Evolutionary conservation across 2,888 invertebrate species (phyloP), one percentile per base, ranked within the genome.

Genomic region (Ametastegia equiseti): DNA sequence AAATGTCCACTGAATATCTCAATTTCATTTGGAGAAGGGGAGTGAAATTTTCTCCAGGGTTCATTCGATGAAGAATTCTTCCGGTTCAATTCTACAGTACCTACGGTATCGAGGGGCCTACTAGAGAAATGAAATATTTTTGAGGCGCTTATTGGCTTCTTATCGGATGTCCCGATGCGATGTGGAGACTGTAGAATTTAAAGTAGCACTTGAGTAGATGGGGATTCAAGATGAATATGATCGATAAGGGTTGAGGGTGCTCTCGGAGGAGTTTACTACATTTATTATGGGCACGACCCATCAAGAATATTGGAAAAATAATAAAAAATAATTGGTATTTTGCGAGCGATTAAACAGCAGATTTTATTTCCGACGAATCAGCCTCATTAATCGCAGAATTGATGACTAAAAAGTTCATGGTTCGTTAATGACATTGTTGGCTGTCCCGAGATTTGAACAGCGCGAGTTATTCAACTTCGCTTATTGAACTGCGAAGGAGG

Each of bases 381-480:
- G 67, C 1, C 67, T 27, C 39, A 39, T 39, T 36, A 42, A 23
- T 71, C 23, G 27, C 47, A 27, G 27, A 71, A 45, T 7, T 71
- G 15, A 30, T 27, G 45, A 71, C 45, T 71, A 30, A 71, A 27
- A 71, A 47, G 23, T 67, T 47, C 45, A 47, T 47, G 45, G 71
- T 45, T 71, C 69, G 45, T 71, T 71, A 27, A 71, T 71, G 69
- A 45, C 69, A 45, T 42, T 71, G 45, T 60, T 60, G 30, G 23
- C 60, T 60, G 30, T 60, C 30, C 15, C 45, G 71, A 47, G 71
- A 71, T 30, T 71, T 27, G 27, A 71, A 45, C 30, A 45, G 45
- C 27, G 45, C 27, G n/a, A 71, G 45, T 71, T 42, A 45, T 71
- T 71, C 19, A 71, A 71, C 47, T 45, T 45, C 45, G 71, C 15